Evolutionary conservation across 2,797 vertebrate species (phyloP).

Genomic region (Darevskia mixta): DNA sequence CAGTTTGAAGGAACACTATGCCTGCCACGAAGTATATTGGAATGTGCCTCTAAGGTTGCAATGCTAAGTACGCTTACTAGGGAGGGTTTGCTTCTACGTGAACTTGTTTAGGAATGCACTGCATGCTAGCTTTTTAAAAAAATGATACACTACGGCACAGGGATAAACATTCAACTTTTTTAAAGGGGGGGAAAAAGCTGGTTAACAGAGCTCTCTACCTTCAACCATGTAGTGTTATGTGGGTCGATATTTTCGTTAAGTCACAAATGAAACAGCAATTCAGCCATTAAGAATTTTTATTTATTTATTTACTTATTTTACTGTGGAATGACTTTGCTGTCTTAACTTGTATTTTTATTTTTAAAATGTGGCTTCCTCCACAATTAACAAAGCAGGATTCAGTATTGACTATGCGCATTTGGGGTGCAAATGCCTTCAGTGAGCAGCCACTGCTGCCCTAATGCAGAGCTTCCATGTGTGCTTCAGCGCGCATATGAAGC

Average conservation of each 20-base stretch:
- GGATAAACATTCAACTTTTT: slow-evolving; percentile 25
- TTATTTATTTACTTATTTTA: too few relatives aligned
- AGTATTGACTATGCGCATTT: neutral
- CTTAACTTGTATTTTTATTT: neutral
- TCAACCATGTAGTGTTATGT: neutral
- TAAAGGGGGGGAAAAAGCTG: neutral
- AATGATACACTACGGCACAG: slow-evolving; percentile 26
- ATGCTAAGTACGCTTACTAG: neutral
- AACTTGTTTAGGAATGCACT: neutral
- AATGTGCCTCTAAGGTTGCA: slow-evolving; percentile 9
- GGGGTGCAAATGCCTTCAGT: neutral
- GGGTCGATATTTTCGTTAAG: too few relatives aligned
- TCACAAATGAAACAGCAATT: neutral
- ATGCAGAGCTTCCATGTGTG: neutral
- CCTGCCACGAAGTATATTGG: neutral
- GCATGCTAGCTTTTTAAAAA: neutral
- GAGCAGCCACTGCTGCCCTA: neutral
- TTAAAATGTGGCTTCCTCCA: neutral
- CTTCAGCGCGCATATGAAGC: neutral
- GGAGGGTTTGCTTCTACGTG: neutral
- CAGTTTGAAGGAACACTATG: slow-evolving; percentile 1
- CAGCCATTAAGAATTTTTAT: neutral
- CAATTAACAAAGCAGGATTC: neutral
- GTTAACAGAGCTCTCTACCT: slow-evolving; percentile 28
- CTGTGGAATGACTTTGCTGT: neutral